A percentile compares a stretch with the other conserved stretches of the same genome.
These are phyloP conservation scores for Rhinopithecus roxellana DNA, from an alignment of 2,113 vertebrate species.

Conservation along the genomic window DNA sequence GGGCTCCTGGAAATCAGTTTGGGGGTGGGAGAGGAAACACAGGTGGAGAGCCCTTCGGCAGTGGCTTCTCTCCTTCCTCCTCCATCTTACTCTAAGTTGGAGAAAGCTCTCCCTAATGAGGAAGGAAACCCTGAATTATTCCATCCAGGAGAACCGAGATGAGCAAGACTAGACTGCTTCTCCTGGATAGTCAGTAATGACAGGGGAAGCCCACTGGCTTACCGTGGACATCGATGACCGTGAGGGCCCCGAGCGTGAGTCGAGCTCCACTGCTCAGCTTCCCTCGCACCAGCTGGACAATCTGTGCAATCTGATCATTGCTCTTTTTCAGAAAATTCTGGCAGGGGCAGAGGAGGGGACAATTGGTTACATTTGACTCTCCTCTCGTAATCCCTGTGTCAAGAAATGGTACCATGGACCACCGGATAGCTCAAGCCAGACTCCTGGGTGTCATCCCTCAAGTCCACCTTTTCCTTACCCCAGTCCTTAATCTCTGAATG, in stretches of 20 bases:
- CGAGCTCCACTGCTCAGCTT: slow-evolving; percentile 91
- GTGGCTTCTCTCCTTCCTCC: neutral
- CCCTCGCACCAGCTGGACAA: slow-evolving; percentile 93
- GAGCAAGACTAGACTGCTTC: neutral
- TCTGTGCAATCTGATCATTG: slow-evolving; percentile 91
- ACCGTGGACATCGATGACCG: slow-evolving; percentile 96
- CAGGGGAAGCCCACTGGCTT: slow-evolving; percentile 50
- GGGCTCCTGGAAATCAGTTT: neutral
- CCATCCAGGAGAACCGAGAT: neutral
- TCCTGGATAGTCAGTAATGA: neutral
- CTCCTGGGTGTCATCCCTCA: neutral
- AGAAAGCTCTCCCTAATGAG: neutral
- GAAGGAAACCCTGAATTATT: neutral
- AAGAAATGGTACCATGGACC: neutral
- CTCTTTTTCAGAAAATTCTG: slow-evolving; percentile 92
- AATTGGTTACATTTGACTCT: neutral
- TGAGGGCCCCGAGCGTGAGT: slow-evolving; percentile 93
- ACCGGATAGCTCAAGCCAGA: neutral
- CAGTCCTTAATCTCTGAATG: neutral
- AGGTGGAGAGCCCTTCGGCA: neutral
- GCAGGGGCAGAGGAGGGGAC: neutral
- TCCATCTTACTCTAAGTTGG: neutral
- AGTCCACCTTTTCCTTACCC: neutral
- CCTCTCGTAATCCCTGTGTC: neutral
- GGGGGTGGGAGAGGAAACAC: neutral